Conservation (phyloP, 2,113 vertebrate species). For the Vimba vimba region DNA sequence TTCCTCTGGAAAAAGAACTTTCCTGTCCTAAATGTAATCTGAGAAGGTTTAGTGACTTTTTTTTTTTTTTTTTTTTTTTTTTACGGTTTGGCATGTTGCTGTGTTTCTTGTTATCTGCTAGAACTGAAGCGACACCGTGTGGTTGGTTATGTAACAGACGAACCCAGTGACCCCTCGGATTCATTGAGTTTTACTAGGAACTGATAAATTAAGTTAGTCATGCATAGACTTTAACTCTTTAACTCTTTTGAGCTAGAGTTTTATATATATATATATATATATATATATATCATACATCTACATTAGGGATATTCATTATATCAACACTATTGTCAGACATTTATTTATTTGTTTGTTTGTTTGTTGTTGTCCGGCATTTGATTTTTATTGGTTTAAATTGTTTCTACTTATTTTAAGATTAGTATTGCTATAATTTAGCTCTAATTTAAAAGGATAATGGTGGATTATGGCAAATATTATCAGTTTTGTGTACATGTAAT, state of each 20-base stretch:
- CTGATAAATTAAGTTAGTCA: not conserved
- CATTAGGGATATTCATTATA: not conserved
- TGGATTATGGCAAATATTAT: not conserved
- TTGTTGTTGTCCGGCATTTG: not conserved
- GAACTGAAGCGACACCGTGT: conserved; percentile 64
- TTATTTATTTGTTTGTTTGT: not conserved
- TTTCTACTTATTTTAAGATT: not conserved
- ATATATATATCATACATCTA: not conserved
- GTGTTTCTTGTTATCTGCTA: conserved; percentile 20
- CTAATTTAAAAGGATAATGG: not conserved
- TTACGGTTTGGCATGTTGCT: conserved; percentile 7
- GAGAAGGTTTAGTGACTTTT: conserved; percentile 54
- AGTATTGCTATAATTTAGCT: not conserved
- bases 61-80: not conserved
- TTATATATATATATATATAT: too few relatives aligned
- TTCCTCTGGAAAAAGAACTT: conserved; percentile 62
- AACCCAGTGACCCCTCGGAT: conserved; percentile 32
- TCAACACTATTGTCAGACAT: not conserved
- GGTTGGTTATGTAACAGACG: conserved; percentile 23
- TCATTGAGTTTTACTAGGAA: conserved; percentile 24
- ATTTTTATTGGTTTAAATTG: not conserved
- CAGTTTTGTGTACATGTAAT: not conserved
- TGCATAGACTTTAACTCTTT: not conserved
- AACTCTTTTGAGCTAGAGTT: too few relatives aligned
- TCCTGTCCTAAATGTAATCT: conserved; percentile 61